A percentile compares a stretch with the other conserved stretches of the same genome.
phyloP scores from a whole-genome alignment of 2,797 vertebrate species.

The Tokudaia tokunoshimensis region DNA sequence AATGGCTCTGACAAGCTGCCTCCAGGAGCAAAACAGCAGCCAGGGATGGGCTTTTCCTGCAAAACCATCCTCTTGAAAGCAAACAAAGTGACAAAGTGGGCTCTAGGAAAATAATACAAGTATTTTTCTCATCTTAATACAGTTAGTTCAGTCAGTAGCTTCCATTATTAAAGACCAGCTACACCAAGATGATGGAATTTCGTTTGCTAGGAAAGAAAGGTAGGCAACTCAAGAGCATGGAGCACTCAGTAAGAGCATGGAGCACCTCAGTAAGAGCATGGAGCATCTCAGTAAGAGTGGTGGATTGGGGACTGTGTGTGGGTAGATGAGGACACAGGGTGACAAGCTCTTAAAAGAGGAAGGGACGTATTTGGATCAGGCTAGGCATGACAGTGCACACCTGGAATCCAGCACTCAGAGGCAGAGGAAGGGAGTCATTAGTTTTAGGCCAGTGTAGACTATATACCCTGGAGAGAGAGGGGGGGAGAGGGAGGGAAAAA shows the following conservation, averaged over 20 bases:
- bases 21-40: not conserved
- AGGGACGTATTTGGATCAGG: not conserved
- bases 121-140: conserved; percentile 32
- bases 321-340: not conserved
- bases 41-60: not conserved
- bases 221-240: not conserved
- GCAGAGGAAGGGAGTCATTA: not conserved
- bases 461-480: not conserved
- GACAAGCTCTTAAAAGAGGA: not conserved
- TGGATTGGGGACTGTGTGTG: not conserved
- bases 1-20: not conserved
- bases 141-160: not conserved
- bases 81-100: not conserved
- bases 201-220: conserved; percentile 24
- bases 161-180: not conserved
- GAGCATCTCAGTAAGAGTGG: not conserved
- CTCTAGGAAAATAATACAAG: not conserved
- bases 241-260: not conserved
- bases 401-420: not conserved
- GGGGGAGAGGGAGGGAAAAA: not conserved
- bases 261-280: not conserved
- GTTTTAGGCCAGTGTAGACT: not conserved
- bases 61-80: not conserved
- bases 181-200: not conserved
- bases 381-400: not conserved